phyloP scores from a whole-genome alignment of 2,888 invertebrate species.

The Beris morrisii region DNA sequence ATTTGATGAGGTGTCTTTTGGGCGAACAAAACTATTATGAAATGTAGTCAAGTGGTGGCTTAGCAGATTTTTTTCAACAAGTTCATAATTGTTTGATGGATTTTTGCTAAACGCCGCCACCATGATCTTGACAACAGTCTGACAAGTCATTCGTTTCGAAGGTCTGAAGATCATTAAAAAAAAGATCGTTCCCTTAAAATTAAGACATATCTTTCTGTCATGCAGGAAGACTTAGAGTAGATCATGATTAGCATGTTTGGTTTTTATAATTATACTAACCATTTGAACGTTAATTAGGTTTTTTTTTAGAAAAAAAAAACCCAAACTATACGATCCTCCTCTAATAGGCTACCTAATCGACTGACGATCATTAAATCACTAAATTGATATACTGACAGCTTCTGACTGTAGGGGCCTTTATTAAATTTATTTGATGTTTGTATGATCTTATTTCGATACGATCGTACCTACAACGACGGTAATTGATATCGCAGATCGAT shows the following conservation, averaged over 20 bases:
- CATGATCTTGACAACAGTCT: constrained; percentile 2
- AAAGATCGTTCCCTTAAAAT: constrained; percentile 15
- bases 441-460: constrained; percentile 7
- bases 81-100: constrained; percentile 15
- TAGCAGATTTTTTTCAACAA: constrained; percentile 1
- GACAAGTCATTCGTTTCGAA: constrained; percentile 19
- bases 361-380: no score
- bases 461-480: not conserved
- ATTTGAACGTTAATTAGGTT: no score
- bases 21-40: not conserved
- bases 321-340: no score
- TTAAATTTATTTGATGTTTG: no score
- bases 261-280: not conserved
- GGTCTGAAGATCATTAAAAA: constrained; percentile 21
- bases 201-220: constrained; percentile 12
- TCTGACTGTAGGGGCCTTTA: no score
- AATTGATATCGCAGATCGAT: no score
- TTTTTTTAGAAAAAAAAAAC: no score
- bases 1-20: constrained; percentile 24
- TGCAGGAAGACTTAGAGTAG: constrained; percentile 6
- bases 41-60: constrained; percentile 18
- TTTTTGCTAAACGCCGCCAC: constrained; percentile 24
- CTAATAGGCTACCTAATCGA: no score
- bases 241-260: constrained; percentile 16
- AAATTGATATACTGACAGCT: no score